Conservation (phyloP, 2,888 invertebrate species). For the Oscheius sp. region DNA sequence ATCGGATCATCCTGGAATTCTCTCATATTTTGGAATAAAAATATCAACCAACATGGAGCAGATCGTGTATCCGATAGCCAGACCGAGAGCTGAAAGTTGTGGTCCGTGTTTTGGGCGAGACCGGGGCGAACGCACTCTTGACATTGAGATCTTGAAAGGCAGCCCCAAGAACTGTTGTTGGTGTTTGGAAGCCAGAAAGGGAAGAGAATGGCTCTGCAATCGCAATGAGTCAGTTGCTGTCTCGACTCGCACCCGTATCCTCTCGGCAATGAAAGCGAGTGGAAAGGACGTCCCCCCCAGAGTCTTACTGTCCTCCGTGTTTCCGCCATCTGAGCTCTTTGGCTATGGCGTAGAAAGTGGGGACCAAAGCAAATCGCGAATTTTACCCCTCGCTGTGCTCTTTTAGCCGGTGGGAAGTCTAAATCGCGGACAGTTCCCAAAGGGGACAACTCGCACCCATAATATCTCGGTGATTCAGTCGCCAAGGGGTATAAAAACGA, state of each 20-base stretch:
- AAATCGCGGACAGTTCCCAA: no score
- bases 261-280: not conserved
- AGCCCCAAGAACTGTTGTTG: slow-evolving; percentile 53
- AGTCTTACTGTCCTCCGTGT: slow-evolving; percentile 9
- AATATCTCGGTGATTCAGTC: no score
- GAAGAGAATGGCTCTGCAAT: slow-evolving; percentile 40
- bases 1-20: slow-evolving; percentile 6
- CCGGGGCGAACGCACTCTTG: slow-evolving; percentile 49
- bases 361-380: slow-evolving; percentile 4
- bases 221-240: not conserved
- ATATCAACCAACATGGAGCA: slow-evolving; percentile 16
- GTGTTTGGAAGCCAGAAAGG: slow-evolving; percentile 56
- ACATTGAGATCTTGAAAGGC: slow-evolving; percentile 50
- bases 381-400: no score
- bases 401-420: no score
- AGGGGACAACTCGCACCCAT: no score
- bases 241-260: slow-evolving; percentile 8
- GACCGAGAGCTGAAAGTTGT: not conserved
- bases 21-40: not conserved
- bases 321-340: not conserved
- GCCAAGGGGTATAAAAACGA: no score
- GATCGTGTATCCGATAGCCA: slow-evolving; percentile 28
- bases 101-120: slow-evolving; percentile 23
- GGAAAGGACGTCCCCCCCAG: not conserved
- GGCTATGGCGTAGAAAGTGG: slow-evolving; percentile 5